Conservation (phyloP, 2,888 invertebrate genomes). For the Tinea semifulvella region DNA sequence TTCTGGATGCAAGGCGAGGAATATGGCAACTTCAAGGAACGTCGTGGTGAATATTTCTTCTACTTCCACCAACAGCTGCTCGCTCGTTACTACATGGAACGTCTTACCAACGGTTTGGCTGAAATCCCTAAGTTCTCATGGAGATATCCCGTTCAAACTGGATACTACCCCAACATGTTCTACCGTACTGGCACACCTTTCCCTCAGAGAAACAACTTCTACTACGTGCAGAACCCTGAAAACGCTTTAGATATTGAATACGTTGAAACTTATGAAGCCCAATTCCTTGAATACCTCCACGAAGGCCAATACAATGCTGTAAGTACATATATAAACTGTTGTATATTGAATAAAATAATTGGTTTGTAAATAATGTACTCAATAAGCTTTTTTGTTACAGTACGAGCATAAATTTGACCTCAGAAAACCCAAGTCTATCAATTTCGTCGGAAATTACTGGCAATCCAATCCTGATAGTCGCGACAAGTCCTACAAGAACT, state of each 20-base stretch:
- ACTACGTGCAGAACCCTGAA: constrained; percentile 61
- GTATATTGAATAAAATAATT: not conserved
- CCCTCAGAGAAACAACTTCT: constrained; percentile 68
- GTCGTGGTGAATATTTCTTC: constrained; percentile 72
- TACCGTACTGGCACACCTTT: constrained; percentile 61
- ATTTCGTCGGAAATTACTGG: constrained; percentile 64
- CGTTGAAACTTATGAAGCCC: constrained; percentile 68
- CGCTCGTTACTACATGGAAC: constrained; percentile 72
- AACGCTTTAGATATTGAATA: constrained; percentile 55
- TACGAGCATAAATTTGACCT: constrained; percentile 41
- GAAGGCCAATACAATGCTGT: constrained; percentile 69
- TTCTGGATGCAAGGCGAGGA: constrained; percentile 69
- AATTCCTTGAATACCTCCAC: constrained; percentile 54
- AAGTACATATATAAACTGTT: constrained; percentile 32
- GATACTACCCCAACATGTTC: constrained; percentile 64
- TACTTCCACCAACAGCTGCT: constrained; percentile 73
- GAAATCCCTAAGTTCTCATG: constrained; percentile 67
- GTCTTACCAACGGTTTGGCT: constrained; percentile 67
- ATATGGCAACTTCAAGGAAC: constrained; percentile 54
- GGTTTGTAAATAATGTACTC: not conserved
- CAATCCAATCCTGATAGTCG: constrained; percentile 64
- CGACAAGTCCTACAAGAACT: constrained; percentile 34
- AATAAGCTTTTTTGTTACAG: constrained; percentile 32
- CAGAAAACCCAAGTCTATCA: constrained; percentile 50
- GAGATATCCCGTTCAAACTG: constrained; percentile 52